Base-by-base conservation (phyloP, 92 coral and sea anemone genomes). In the Meandrina meandrites region DNA sequence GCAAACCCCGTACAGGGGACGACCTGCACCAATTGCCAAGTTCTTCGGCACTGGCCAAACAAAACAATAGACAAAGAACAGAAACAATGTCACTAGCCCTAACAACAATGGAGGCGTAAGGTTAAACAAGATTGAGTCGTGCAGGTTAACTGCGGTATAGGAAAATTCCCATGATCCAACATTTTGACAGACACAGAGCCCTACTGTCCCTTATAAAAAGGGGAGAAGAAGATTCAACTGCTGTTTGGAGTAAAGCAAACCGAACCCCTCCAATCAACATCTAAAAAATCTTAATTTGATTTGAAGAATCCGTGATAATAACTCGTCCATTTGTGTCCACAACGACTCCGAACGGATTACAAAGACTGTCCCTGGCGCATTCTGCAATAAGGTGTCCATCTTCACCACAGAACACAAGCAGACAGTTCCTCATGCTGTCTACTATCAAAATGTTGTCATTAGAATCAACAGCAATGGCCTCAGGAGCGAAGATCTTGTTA, bases 321-420 rank as follows among this genome's bases (percentile, higher is more conserved):
- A 92, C 58, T 74, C 95, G 71, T 48, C 93, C 95, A 86, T 83
- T 48, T 35, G 22, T 56, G 75, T 92, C 95, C 24, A 92, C 79
- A 12, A 91, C 93, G 32, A 92, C 69, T 17, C 95, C 95, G 75
- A 27, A 90, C 1, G 95, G 95, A 31, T 85, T 83, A 54, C 80
- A 70, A 27, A 92, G 73, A 67, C 73, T 74, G 9, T 60, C 86
- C 18, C 73, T 79, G 32, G 89, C 89, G 30, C 90, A 90, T 50
- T 84, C 88, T 11, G 93, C 89, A 60, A 89, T 78, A n/a, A 90
- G n/a, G 47, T 79, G 86, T 0, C 95, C 95, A 57, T 78, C 85
- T 2, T 90, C 83, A 13, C 67, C 85, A 16, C 91, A 74, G 56
- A 90, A 87, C 28, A 92, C 89, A 17, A 90, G 42, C 34, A 90